phyloP scores from a whole-genome alignment of 2,113 vertebrate genomes.

The Argyrosomus japonicus region DNA sequence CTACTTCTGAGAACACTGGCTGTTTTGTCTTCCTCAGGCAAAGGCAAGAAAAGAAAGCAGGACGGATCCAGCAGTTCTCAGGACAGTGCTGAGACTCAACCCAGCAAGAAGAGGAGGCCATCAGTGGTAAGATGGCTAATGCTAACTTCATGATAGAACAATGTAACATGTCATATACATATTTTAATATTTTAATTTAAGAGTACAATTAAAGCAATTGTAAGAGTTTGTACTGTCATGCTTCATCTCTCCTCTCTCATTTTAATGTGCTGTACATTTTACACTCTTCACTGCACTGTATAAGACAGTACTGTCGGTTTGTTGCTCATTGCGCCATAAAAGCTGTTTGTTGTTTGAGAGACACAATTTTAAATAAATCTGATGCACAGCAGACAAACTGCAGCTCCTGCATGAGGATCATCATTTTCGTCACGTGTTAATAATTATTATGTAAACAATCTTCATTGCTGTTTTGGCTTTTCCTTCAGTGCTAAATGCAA shows the following conservation, averaged over 20 bases:
- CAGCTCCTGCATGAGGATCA: background rate
- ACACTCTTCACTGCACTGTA: background rate
- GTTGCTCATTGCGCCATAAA: background rate
- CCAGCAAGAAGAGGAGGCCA: slow-evolving; percentile 83
- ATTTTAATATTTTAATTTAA: background rate
- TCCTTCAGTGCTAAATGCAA: background rate
- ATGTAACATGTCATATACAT: background rate
- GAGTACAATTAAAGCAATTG: background rate
- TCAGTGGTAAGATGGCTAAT: slow-evolving; percentile 79
- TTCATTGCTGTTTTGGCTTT: background rate
- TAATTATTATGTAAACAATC: background rate
- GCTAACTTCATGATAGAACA: background rate
- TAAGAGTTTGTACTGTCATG: background rate
- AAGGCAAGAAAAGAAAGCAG: slow-evolving; percentile 85
- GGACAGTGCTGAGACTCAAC: slow-evolving; percentile 68
- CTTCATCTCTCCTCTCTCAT: background rate
- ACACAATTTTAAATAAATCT: background rate
- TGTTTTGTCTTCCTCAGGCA: slow-evolving; percentile 65
- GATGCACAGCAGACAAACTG: background rate
- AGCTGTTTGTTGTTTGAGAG: no score
- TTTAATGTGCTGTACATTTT: background rate
- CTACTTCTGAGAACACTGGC: background rate
- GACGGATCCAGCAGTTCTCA: slow-evolving; percentile 76
- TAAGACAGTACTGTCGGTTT: background rate
- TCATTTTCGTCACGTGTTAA: background rate